Base-by-base conservation (phyloP, 2,888 invertebrate genomes). In the Cheilosia scutellata region DNA sequence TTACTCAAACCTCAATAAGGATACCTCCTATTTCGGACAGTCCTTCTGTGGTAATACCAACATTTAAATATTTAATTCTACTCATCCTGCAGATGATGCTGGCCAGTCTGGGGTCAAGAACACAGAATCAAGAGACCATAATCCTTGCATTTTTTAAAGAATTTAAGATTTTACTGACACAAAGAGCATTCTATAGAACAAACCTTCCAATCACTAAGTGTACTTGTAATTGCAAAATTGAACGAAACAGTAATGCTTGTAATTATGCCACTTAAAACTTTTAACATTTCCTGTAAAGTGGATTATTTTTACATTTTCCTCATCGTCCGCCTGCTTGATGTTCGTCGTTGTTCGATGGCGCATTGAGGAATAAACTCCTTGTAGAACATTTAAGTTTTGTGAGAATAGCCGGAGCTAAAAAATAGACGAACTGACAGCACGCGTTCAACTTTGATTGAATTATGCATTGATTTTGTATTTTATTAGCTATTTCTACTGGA, bases 261-360 rank as follows among this genome's bases (percentile, higher is more conserved):
- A 79, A 79, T 79, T 79, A 49, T 58, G 65, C 71, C 78, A 79
- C 78, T 79, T 79, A 71, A 79, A 79, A 79, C 40, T 79, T 79
- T 58, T 51, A 42, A 51, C 63, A 79, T 72, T 72, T 79, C 65
- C 47, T 37, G 58, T 40, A 58, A 72, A 79, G 71, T 79, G 78
- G 78, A 79, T 79, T 79, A 71, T 58, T 65, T 72, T 63, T 29
- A 55, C 55, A 78, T 71, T 71, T 71, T 62, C 62, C 40, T 25
- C 60, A 42, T 53, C 53, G 31, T n/a, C 51, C 31, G 27, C 27
- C 33, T 53, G 42, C 37, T 47, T n/a, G 13, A 13, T 13, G 42
- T 65, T 75, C 25, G 47, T 33, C 6, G 44, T 53, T 33, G 13
- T 65, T 55, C 65, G 74, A 74, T 63, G 63, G 62, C 37, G 5